Evolutionary conservation across 2,797 vertebrate genomes (phyloP).

Genomic region (Calcarius lapponicus): DNA sequence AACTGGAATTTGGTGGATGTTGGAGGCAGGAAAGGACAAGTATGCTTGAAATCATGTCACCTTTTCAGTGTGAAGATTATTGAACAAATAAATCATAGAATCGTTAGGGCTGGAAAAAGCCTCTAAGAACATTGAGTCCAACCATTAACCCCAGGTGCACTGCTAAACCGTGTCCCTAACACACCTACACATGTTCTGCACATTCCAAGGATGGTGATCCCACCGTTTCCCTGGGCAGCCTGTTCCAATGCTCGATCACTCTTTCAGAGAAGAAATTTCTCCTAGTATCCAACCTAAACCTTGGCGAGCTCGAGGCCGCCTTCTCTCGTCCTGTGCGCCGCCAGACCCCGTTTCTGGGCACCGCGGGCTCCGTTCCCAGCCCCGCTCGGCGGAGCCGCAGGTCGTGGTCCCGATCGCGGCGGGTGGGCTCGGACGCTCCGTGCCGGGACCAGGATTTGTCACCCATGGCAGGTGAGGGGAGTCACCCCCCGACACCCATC

Average conservation of each 20-base stretch:
- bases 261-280: neutral
- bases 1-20: neutral
- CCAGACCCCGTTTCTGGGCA: too few relatives aligned
- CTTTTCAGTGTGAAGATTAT: neutral
- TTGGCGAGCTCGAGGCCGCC: too few relatives aligned
- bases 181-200: neutral
- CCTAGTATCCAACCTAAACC: neutral
- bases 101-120: neutral
- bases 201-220: neutral
- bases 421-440: neutral
- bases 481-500: neutral
- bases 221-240: neutral
- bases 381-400: fast-evolving
- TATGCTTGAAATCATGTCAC: neutral
- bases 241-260: neutral
- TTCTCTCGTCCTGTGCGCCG: neutral
- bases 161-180: neutral
- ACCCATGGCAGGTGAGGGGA: fast-evolving
- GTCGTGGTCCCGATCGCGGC: fast-evolving
- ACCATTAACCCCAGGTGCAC: neutral
- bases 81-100: neutral
- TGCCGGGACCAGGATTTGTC: neutral
- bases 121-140: neutral
- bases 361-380: fast-evolving
- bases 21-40: neutral